Evolutionary conservation across 2,797 vertebrate species (phyloP).

Genomic region (Neosalanx taihuensis): DNA sequence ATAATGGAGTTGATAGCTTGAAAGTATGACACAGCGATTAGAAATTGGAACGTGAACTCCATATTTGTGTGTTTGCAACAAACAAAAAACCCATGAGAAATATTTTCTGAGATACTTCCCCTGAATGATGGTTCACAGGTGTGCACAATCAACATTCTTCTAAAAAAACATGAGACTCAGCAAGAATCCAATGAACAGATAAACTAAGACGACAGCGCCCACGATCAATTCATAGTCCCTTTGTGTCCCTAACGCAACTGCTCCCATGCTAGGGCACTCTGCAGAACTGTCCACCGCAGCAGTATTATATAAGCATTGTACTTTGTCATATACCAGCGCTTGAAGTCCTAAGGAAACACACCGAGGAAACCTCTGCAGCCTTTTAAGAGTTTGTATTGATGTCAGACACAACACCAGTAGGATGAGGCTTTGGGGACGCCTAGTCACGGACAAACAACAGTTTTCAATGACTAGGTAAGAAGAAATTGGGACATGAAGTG

Average conservation of each 20-base stretch:
- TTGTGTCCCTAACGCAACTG: background rate
- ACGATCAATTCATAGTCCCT: background rate
- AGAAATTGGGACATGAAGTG: conserved; percentile 25
- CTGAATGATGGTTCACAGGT: no score
- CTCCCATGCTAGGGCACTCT: background rate
- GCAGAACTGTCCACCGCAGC: background rate
- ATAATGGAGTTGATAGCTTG: conserved; percentile 35
- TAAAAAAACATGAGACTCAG: background rate
- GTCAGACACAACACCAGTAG: background rate
- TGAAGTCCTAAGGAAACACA: background rate
- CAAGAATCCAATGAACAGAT: background rate
- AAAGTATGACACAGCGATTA: conserved; percentile 6
- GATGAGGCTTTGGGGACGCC: background rate
- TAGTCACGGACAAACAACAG: conserved; percentile 9
- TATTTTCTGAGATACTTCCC: no score
- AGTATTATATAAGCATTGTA: background rate
- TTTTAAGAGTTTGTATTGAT: background rate
- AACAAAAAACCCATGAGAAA: background rate
- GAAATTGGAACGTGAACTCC: background rate
- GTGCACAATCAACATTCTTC: background rate
- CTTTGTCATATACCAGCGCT: conserved; percentile 3
- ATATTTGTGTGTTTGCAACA: background rate
- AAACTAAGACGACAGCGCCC: background rate
- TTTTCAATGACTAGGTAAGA: conserved; percentile 38
- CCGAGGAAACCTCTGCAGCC: background rate